Conservation (phyloP, 2,888 invertebrate species). For the Autographa pulchrina region DNA sequence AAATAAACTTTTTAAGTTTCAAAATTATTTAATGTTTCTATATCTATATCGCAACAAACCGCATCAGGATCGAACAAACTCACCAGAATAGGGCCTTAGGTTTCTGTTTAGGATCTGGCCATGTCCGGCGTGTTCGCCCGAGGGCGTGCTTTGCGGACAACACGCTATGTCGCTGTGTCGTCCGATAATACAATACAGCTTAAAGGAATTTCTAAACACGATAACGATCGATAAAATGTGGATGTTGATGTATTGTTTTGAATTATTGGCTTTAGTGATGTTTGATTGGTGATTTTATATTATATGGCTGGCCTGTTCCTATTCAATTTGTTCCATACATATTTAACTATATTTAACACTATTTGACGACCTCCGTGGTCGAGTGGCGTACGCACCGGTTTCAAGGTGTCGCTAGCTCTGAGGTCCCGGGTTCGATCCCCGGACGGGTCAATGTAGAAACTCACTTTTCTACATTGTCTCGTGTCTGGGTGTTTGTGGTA, state of each 20-base stretch:
- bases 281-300: slow-evolving; percentile 8
- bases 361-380: too few relatives aligned
- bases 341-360: too few relatives aligned
- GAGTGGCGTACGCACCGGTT: too few relatives aligned
- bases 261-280: slow-evolving; percentile 36
- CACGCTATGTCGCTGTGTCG: slow-evolving; percentile 46
- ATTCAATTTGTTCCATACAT: too few relatives aligned
- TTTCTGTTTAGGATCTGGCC: slow-evolving; percentile 59
- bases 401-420: too few relatives aligned
- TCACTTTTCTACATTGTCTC: too few relatives aligned
- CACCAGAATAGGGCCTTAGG: slow-evolving; percentile 49
- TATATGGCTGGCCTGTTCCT: not conserved
- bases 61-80: not conserved
- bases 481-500: too few relatives aligned
- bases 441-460: too few relatives aligned
- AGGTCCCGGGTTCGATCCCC: too few relatives aligned
- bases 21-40: too few relatives aligned
- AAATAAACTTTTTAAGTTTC: too few relatives aligned
- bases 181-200: slow-evolving; percentile 50
- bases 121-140: slow-evolving; percentile 67
- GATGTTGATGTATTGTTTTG: slow-evolving; percentile 30
- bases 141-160: slow-evolving; percentile 63
- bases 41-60: too few relatives aligned
- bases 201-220: slow-evolving; percentile 53
- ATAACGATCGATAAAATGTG: slow-evolving; percentile 46